phyloP scores from a whole-genome alignment of 2,888 invertebrate species.

The Heliothis peltigera region DNA sequence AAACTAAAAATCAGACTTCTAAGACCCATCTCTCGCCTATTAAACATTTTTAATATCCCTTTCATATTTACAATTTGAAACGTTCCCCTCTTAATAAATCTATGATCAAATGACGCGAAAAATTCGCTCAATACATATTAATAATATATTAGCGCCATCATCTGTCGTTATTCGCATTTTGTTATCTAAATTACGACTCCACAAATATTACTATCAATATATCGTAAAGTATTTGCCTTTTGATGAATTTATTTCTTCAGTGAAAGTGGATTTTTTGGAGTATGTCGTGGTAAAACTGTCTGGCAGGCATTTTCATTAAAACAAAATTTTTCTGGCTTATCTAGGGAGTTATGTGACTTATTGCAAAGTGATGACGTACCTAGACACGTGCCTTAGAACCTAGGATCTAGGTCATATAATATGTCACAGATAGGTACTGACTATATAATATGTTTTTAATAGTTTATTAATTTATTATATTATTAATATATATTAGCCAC shows the following conservation, averaged over 20 bases:
- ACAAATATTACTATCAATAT: conserved; percentile 60
- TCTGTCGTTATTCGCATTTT: conserved; percentile 42
- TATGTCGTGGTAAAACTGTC: too few species aligned
- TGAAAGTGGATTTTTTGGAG: too few species aligned
- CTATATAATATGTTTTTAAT: too few species aligned
- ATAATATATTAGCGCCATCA: conserved; percentile 45
- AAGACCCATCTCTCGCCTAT: neutral
- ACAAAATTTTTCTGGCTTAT: too few species aligned
- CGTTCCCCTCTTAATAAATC: conserved; percentile 58
- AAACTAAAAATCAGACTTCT: neutral
- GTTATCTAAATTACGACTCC: conserved; percentile 65
- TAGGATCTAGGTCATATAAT: too few species aligned
- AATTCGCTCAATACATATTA: conserved; percentile 62
- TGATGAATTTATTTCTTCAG: neutral
- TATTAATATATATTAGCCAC: too few species aligned
- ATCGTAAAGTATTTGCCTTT: conserved; percentile 54
- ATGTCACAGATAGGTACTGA: too few species aligned
- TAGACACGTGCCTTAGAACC: too few species aligned
- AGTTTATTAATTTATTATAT: too few species aligned
- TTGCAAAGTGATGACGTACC: too few species aligned
- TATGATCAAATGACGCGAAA: conserved; percentile 59
- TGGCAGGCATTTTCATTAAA: too few species aligned
- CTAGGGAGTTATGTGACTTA: too few species aligned
- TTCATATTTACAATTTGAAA: conserved; percentile 15
- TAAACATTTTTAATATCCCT: conserved; percentile 1